phyloP scores from a whole-genome alignment of 1,140 invertebrate genomes.

The Calliopsis andreniformis region DNA sequence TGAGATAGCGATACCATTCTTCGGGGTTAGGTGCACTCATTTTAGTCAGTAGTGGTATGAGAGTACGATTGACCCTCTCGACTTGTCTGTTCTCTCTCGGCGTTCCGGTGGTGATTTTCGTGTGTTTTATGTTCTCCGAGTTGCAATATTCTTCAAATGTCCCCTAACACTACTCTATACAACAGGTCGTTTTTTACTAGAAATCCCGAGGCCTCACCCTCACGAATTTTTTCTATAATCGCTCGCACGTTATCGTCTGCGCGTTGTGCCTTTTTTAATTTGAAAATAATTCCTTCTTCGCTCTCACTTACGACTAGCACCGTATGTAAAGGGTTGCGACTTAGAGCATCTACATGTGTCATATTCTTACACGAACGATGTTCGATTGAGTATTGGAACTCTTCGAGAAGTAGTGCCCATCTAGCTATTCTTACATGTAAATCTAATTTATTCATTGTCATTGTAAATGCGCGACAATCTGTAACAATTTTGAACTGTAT shows the following conservation, averaged over 20 bases:
- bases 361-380: background rate
- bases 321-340: background rate
- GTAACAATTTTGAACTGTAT: slow-evolving; percentile 46
- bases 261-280: background rate
- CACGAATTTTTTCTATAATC: background rate
- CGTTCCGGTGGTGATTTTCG: background rate
- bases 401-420: slow-evolving; percentile 20
- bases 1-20: too few species aligned
- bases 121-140: background rate
- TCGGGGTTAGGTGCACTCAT: background rate
- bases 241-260: background rate
- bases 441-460: slow-evolving; percentile 20
- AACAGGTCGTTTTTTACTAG: background rate
- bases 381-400: slow-evolving; percentile 8
- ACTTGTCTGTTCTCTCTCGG: background rate
- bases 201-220: background rate
- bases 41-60: background rate
- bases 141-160: background rate
- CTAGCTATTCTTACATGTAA: slow-evolving; percentile 3
- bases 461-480: slow-evolving; percentile 6
- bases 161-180: background rate
- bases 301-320: too few species aligned
- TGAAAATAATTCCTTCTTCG: slow-evolving; percentile 2
- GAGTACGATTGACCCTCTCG: background rate
- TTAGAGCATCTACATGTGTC: slow-evolving; percentile 16